Evolutionary conservation across 1,140 invertebrate genomes (phyloP).

Genomic region (Penaeus japonicus): DNA sequence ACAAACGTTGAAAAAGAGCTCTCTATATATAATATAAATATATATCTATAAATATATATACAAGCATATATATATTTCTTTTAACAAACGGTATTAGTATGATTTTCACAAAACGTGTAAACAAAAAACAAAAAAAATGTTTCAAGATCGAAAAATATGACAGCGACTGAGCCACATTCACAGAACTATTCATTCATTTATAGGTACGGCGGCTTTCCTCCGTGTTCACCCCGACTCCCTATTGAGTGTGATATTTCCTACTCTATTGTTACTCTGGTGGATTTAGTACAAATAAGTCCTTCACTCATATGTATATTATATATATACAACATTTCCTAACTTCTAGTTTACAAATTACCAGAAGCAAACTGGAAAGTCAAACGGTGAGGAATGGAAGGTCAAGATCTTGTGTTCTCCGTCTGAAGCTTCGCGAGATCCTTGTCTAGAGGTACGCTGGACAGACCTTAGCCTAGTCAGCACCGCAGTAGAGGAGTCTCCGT

Average conservation of each 20-base stretch:
- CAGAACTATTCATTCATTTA: neutral
- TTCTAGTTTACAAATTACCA: conserved; percentile 36
- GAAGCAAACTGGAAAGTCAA: neutral
- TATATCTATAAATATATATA: conserved; percentile 32
- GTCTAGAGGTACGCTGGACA: no score
- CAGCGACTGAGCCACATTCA: conserved; percentile 35
- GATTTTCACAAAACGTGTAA: no score
- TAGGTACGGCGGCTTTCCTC: neutral
- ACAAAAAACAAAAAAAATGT: conserved; percentile 2
- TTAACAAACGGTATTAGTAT: conserved; percentile 15
- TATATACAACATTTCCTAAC: conserved; percentile 43
- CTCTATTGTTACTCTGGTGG: conserved; percentile 40
- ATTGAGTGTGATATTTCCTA: conserved; percentile 9
- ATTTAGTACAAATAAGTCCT: conserved; percentile 54
- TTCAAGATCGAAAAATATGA: conserved; percentile 37
- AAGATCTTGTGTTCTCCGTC: no score
- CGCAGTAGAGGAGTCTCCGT: no score
- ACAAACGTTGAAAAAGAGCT: conserved; percentile 6
- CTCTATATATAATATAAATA: conserved; percentile 17
- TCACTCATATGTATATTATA: conserved; percentile 39
- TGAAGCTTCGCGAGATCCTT: no score
- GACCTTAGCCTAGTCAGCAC: no score
- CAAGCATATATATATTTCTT: conserved; percentile 8
- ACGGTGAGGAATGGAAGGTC: no score
- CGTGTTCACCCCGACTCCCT: conserved; percentile 15